A percentile compares a stretch with the other conserved stretches of the same genome.
These are phyloP conservation scores for Australoheros scitulus DNA, from an alignment of 2,113 vertebrate genomes.

Conservation along the genomic window DNA sequence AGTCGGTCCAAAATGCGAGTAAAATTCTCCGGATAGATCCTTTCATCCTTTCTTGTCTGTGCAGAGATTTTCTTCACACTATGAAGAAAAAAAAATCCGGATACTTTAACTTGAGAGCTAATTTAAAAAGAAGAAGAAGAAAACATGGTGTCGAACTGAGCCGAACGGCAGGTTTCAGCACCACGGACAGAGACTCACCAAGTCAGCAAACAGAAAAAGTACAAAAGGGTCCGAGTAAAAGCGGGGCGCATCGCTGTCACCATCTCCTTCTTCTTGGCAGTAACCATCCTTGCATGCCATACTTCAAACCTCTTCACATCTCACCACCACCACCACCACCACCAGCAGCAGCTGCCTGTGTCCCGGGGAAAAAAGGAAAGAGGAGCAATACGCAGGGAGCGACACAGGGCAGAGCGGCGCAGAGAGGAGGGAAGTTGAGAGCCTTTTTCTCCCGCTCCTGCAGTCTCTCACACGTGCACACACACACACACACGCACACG, in stretches of 20 bases:
- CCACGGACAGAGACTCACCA: constrained; percentile 85
- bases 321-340: constrained; percentile 57
- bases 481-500: not conserved
- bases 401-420: constrained; percentile 34
- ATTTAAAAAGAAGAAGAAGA: too few relatives aligned
- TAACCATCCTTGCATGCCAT: constrained; percentile 96
- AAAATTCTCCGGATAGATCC: constrained; percentile 95
- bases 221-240: constrained; percentile 85
- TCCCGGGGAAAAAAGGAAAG: constrained; percentile 63
- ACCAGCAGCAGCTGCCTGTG: constrained; percentile 73
- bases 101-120: constrained; percentile 1
- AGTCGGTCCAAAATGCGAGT: constrained; percentile 95
- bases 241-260: constrained; percentile 84
- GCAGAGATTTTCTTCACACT: constrained; percentile 87
- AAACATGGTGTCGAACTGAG: not conserved
- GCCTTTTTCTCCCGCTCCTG: constrained; percentile 55
- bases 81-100: not conserved
- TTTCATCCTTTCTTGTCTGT: constrained; percentile 89
- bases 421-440: constrained; percentile 48
- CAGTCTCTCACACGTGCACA: constrained; percentile 28
- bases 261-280: constrained; percentile 91
- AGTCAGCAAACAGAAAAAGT: constrained; percentile 87
- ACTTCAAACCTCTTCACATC: constrained; percentile 88
- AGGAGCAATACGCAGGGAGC: not conserved
- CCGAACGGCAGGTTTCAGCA: constrained; percentile 21